These are phyloP conservation scores for Prosapia bicincta DNA, from an alignment of 2,888 invertebrate genomes.

Conservation along the genomic window DNA sequence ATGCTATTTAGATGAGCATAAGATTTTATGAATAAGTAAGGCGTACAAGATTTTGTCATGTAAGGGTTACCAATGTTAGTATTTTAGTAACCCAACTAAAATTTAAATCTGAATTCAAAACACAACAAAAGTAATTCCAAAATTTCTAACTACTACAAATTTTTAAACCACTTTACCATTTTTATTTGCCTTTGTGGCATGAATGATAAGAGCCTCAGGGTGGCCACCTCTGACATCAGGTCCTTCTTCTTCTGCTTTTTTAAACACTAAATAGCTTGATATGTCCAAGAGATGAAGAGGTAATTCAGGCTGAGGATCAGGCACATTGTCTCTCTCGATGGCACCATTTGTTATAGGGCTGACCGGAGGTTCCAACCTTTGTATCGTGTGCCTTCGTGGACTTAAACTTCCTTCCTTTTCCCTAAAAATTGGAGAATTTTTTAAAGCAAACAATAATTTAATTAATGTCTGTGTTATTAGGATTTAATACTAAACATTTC, in stretches of 20 bases:
- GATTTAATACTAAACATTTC: too few species aligned
- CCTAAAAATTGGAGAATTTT: too few species aligned
- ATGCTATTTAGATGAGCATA: too few species aligned
- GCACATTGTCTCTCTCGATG: background rate
- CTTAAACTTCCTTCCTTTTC: background rate
- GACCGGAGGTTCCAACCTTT: background rate
- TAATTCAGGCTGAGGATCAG: constrained; percentile 33
- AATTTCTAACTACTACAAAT: too few species aligned
- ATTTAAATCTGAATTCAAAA: too few species aligned
- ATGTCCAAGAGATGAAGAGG: constrained; percentile 77
- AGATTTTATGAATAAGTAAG: too few species aligned
- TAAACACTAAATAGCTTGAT: constrained; percentile 71
- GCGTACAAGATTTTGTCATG: too few species aligned
- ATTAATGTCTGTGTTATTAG: too few species aligned
- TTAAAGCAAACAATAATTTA: too few species aligned
- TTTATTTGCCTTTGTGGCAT: constrained; percentile 93
- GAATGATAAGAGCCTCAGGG: constrained; percentile 90
- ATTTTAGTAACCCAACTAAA: too few species aligned
- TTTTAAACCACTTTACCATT: constrained; percentile 55
- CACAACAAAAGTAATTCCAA: too few species aligned
- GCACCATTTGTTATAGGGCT: background rate
- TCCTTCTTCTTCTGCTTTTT: constrained; percentile 78
- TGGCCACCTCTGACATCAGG: constrained; percentile 91
- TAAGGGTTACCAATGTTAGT: too few species aligned
- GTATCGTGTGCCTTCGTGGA: background rate